Conservation (phyloP, 2,888 invertebrate genomes). For the Heliconius sara region DNA sequence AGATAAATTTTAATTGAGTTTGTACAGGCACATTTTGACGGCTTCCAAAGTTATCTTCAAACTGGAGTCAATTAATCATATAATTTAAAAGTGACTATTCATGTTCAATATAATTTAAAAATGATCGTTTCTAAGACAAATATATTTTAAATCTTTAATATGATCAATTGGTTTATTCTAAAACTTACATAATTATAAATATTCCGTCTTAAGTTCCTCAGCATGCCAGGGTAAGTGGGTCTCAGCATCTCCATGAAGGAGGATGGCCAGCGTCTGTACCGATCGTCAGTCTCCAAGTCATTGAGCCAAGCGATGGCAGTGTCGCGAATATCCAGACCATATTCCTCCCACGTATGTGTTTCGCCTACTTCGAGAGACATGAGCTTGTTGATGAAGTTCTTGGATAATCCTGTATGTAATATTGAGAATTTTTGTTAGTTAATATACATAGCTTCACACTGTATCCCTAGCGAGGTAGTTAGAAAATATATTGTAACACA, state of each 20-base stretch:
- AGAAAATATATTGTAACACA: too few relatives aligned
- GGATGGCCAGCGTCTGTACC: constrained; percentile 94
- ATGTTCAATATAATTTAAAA: not conserved
- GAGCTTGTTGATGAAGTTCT: constrained; percentile 85
- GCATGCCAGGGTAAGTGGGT: constrained; percentile 99
- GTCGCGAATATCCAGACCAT: constrained; percentile 97
- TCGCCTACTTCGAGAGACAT: constrained; percentile 88
- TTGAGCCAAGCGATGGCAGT: constrained; percentile 97
- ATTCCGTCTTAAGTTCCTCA: constrained; percentile 93
- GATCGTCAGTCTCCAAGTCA: constrained; percentile 95
- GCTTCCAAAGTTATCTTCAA: not conserved
- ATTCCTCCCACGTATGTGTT: constrained; percentile 86
- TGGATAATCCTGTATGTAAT: constrained; percentile 82
- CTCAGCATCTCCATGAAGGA: constrained; percentile 95
- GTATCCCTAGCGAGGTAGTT: too few relatives aligned
- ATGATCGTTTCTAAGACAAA: not conserved
- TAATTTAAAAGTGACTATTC: too few relatives aligned
- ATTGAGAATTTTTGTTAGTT: not conserved
- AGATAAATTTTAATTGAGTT: not conserved
- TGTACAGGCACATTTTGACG: not conserved
- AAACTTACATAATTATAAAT: constrained; percentile 88
- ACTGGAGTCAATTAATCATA: too few relatives aligned
- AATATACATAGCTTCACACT: not conserved
- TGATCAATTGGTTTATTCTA: not conserved
- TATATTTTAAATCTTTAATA: not conserved